phyloP scores from a whole-genome alignment of 2,888 invertebrate species.

The Trichacis sp. region DNA sequence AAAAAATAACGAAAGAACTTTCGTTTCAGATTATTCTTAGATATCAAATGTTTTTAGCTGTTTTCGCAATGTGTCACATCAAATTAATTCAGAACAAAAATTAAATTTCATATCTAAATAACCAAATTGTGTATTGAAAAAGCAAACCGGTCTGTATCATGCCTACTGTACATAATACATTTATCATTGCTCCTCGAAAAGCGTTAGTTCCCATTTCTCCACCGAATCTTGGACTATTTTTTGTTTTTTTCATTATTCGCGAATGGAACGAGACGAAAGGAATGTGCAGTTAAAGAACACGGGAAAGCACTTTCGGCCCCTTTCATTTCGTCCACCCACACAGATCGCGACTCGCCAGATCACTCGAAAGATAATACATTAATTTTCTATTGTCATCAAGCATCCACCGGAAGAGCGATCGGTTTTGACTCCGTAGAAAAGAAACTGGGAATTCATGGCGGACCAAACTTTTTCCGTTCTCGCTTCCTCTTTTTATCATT shows the following conservation, averaged over 20 bases:
- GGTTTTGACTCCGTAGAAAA: slow-evolving; percentile 33
- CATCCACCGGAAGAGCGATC: slow-evolving; percentile 50
- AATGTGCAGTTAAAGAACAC: slow-evolving; percentile 66
- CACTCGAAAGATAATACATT: slow-evolving; percentile 61
- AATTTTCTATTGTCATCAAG: slow-evolving; percentile 63
- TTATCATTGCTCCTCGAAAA: too few relatives aligned
- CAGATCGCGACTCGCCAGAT: slow-evolving; percentile 46
- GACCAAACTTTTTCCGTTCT: slow-evolving; percentile 37
- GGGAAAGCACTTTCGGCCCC: slow-evolving; percentile 67
- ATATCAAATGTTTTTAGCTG: too few relatives aligned
- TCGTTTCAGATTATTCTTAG: too few relatives aligned
- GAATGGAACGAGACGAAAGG: slow-evolving; percentile 45
- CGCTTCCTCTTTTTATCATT: slow-evolving; percentile 6
- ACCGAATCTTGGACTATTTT: too few relatives aligned
- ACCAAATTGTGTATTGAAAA: too few relatives aligned
- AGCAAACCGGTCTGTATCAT: too few relatives aligned
- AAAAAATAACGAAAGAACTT: too few relatives aligned
- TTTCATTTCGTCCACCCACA: slow-evolving; percentile 21
- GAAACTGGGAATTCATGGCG: slow-evolving; percentile 33
- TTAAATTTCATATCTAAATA: too few relatives aligned
- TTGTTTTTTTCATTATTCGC: slow-evolving; percentile 54
- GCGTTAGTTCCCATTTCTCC: too few relatives aligned
- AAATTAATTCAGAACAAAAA: too few relatives aligned
- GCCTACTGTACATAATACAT: too few relatives aligned
- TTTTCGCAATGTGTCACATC: too few relatives aligned